phyloP scores from a whole-genome alignment of 2,113 vertebrate genomes.

The Felis chaus region DNA sequence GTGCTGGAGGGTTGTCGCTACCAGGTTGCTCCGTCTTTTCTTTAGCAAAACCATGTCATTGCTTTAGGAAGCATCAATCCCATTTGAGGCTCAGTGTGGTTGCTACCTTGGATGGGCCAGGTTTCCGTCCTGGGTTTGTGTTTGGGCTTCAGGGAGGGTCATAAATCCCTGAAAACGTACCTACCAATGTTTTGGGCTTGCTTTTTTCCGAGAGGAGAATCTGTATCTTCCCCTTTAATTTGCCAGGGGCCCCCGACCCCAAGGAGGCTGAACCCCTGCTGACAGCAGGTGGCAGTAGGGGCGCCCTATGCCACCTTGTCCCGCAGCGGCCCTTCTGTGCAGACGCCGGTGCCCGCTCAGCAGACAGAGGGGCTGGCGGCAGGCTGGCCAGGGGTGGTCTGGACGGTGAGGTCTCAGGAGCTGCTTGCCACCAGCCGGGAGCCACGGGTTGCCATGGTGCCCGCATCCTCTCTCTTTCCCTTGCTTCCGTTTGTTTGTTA shows the following conservation, averaged over 20 bases:
- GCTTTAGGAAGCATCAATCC: fast-evolving
- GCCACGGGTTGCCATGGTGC: slow-evolving; percentile 5
- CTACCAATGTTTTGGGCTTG: no score
- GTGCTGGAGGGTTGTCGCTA: fast-evolving
- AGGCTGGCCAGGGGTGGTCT: background rate
- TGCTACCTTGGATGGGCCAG: no score
- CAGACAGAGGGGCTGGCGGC: background rate
- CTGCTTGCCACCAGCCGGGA: background rate
- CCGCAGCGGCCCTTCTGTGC: background rate
- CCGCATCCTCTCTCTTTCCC: background rate
- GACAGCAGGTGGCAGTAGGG: background rate
- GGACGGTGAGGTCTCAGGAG: background rate
- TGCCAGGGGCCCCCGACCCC: background rate
- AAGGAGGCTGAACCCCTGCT: background rate
- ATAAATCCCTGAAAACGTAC: background rate
- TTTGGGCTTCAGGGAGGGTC: background rate
- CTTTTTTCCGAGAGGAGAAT: background rate
- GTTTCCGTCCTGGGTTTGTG: no score
- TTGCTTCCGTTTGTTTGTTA: background rate
- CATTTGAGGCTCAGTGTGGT: no score
- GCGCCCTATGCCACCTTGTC: background rate
- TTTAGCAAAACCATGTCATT: background rate
- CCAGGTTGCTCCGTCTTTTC: background rate
- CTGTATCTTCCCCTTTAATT: background rate
- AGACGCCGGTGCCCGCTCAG: background rate